phyloP scores from a whole-genome alignment of 2,113 vertebrate species.

The Triplophysa siluroides region DNA sequence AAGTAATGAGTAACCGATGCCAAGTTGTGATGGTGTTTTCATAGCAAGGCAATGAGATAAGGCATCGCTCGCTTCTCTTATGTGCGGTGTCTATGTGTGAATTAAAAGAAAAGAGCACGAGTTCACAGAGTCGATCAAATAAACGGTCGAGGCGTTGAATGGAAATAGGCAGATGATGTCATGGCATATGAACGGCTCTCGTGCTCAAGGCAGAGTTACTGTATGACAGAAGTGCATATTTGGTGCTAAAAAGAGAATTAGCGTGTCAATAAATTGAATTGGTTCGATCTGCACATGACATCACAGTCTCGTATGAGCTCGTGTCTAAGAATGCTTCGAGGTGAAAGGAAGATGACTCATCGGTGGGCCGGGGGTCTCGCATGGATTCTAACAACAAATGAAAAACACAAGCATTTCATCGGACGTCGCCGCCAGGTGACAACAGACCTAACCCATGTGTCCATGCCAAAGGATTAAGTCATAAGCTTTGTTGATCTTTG shows the following conservation, averaged over 20 bases:
- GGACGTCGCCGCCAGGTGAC: background rate
- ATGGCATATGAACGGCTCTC: conserved; percentile 28
- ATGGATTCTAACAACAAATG: conserved; percentile 43
- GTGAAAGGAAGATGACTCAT: conserved; percentile 46
- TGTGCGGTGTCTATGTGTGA: background rate
- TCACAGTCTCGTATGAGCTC: conserved; percentile 24
- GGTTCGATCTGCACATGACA: conserved; percentile 25
- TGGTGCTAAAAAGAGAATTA: conserved; percentile 21
- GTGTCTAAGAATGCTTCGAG: conserved; percentile 1
- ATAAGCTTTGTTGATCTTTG: background rate
- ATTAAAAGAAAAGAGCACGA: background rate
- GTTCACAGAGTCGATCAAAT: conserved; percentile 12
- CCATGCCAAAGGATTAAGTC: conserved; percentile 9
- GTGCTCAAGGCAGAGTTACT: conserved; percentile 5
- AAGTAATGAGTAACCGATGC: background rate
- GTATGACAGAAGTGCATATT: conserved; percentile 7
- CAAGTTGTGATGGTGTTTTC: conserved; percentile 13
- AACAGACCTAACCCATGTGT: conserved; percentile 32
- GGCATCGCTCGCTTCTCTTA: conserved; percentile 8
- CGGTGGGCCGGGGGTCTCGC: conserved; percentile 1
- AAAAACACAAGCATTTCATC: conserved; percentile 45
- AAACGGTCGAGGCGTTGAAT: conserved; percentile 13
- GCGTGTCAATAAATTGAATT: conserved; percentile 10
- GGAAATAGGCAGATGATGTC: conserved; percentile 36
- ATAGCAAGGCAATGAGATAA: conserved; percentile 2